Conservation (phyloP, 2,113 vertebrate species). For the Glaucomys volans region DNA sequence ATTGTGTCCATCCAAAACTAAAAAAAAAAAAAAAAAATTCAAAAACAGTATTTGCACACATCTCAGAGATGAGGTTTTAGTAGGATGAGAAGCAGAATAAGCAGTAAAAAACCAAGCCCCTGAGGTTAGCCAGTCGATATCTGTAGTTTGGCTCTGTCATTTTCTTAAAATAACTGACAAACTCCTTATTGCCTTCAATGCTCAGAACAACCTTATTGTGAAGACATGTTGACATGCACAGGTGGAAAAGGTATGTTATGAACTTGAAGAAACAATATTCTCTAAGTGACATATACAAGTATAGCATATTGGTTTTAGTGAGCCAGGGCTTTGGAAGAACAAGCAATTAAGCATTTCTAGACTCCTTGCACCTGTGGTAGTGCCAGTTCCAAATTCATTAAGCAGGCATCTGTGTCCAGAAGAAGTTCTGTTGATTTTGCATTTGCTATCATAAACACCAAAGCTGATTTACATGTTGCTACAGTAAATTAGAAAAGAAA, state of each 20-base stretch:
- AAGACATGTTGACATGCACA: background rate
- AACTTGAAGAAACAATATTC: background rate
- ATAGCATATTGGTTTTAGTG: background rate
- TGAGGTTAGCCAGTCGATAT: background rate
- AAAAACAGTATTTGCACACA: background rate
- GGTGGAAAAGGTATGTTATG: background rate
- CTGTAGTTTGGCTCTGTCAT: background rate
- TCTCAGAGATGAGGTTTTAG: background rate
- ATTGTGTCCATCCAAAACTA: no score
- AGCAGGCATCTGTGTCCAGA: slow-evolving; percentile 66
- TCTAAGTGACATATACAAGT: background rate
- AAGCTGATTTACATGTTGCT: slow-evolving; percentile 3
- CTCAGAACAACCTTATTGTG: slow-evolving; percentile 1
- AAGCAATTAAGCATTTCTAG: slow-evolving; percentile 62
- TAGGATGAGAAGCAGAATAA: background rate
- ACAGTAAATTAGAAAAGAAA: slow-evolving; percentile 38
- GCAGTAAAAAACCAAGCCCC: background rate
- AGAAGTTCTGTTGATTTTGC: slow-evolving; percentile 53
- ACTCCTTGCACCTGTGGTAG: slow-evolving; percentile 60
- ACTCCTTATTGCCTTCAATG: background rate
- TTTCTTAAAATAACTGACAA: background rate
- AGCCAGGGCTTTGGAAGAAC: slow-evolving; percentile 55
- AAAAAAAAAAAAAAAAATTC: no score
- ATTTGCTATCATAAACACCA: background rate
- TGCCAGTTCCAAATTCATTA: slow-evolving; percentile 75